A percentile compares a stretch with the other conserved stretches of the same genome.
Evolutionary conservation across 2,888 invertebrate genomes (phyloP).

Genomic region (Ashinkailepas kermadecensis): DNA sequence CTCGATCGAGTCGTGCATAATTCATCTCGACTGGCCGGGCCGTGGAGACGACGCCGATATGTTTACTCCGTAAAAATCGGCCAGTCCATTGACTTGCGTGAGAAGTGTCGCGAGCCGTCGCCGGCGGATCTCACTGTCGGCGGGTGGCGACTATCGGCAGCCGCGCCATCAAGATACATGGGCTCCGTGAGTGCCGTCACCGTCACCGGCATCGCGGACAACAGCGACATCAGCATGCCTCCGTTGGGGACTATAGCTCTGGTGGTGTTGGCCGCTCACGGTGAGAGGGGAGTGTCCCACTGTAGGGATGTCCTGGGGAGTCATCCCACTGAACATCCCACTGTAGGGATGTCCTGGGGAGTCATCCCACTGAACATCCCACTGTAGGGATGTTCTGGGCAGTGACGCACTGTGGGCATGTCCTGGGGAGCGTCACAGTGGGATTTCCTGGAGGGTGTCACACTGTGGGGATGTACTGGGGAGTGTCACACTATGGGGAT

Average conservation of each 20-base stretch:
- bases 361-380: no score
- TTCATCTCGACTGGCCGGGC: not conserved
- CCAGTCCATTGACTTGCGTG: not conserved
- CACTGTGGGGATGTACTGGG: no score
- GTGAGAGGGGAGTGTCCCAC: no score
- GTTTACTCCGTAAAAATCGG: not conserved
- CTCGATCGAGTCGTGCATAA: not conserved
- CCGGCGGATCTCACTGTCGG: not conserved
- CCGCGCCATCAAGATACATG: not conserved
- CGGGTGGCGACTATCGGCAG: not conserved
- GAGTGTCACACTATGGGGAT: no score
- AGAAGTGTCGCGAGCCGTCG: not conserved
- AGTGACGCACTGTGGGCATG: no score
- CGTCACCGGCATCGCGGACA: not conserved
- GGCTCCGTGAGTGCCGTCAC: not conserved
- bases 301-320: no score
- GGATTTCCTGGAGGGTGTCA: no score
- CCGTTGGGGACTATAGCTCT: not conserved
- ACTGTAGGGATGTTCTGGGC: no score
- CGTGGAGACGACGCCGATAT: not conserved
- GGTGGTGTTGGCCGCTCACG: not conserved
- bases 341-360: no score
- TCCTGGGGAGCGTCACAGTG: no score
- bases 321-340: no score
- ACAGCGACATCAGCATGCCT: not conserved